Base-by-base conservation (phyloP, 2,113 vertebrate species). In the Hippocampus comes region DNA sequence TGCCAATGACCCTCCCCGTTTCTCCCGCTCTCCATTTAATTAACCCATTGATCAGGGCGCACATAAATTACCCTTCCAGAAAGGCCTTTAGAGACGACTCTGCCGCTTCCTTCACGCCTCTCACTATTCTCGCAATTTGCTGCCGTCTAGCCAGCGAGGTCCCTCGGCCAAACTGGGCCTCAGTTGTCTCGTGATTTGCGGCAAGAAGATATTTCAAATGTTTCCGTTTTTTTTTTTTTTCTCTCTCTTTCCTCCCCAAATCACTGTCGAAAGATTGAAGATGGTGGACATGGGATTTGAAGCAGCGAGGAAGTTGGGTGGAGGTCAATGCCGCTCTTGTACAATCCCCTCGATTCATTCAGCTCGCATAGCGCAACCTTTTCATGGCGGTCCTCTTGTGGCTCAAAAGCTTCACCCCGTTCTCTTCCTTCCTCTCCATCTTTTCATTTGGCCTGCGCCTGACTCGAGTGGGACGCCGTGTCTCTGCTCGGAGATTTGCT, bases 1-100 rank as follows among this genome's bases (percentile, higher is more conserved):
- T 42, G 42, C 64, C 71, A 63, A 57, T 46, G 57, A 70, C 67
- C 70, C 64, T 80, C 71, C 67, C 72, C 67, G 71, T 74, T 81
- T 81, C 48, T 82, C 75, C 78, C 71, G 5, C 69, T 75, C 73
- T 88, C 69, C 76, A 83, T 89, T 91, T 91, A 90, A 92, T 91
- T 89, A 93, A 90, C 82, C 76, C 85, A 86, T 91, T 91, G 91
- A 92, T 92, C 84, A 85, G 75, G 74, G 73, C 68, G 70, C 85
- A 79, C 80, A 88, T 88, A 92, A 90, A 92, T 90, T 86, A 90
- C 85, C 55, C 74, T 79, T 80, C 79, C 57, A 68, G 83, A 84
- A 84, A 84, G 81, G 71, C 83, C 77, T 78, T 78, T 71, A 68
- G 80, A 65, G 78, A 75, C 73, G 68, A 63, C 82, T 82, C 76